Evolutionary conservation across 1,140 invertebrate species (phyloP).

Genomic region (Akabosia matsudoensis): DNA sequence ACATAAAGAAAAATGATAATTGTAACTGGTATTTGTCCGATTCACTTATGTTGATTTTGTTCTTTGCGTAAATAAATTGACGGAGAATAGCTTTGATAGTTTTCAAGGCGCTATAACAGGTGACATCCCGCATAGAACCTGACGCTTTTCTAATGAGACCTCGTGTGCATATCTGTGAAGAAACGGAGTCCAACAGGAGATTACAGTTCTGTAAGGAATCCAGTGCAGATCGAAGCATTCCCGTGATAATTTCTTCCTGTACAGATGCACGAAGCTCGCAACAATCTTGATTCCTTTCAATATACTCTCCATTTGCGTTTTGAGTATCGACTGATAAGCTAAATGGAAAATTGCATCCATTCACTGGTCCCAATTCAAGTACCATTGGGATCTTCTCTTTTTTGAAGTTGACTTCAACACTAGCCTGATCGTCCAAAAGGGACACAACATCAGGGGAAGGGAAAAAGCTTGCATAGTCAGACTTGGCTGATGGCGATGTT

Average conservation of each 20-base stretch:
- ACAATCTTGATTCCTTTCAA: background rate
- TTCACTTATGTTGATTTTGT: too few relatives aligned
- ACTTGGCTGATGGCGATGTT: too few relatives aligned
- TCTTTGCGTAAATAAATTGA: too few relatives aligned
- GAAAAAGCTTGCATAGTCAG: too few relatives aligned
- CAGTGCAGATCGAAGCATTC: background rate
- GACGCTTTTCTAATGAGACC: background rate
- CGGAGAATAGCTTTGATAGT: too few relatives aligned
- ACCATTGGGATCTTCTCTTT: background rate
- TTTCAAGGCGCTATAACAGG: background rate
- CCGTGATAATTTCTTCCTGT: background rate
- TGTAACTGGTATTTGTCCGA: too few relatives aligned
- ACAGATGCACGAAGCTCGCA: background rate
- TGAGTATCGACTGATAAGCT: background rate
- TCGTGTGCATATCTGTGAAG: background rate
- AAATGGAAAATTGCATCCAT: background rate
- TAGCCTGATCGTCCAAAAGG: too few relatives aligned
- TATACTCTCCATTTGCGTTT: background rate
- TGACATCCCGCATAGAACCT: background rate
- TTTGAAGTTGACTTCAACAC: background rate
- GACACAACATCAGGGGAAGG: too few relatives aligned
- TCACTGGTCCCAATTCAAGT: background rate
- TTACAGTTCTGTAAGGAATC: background rate
- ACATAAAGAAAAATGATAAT: background rate
- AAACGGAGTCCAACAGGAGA: background rate